Percentiles rank a stretch among this genome's conserved stretches.
Evolutionary conservation across 2,888 invertebrate species (phyloP).

Genomic region (Watsonalla cultraria): DNA sequence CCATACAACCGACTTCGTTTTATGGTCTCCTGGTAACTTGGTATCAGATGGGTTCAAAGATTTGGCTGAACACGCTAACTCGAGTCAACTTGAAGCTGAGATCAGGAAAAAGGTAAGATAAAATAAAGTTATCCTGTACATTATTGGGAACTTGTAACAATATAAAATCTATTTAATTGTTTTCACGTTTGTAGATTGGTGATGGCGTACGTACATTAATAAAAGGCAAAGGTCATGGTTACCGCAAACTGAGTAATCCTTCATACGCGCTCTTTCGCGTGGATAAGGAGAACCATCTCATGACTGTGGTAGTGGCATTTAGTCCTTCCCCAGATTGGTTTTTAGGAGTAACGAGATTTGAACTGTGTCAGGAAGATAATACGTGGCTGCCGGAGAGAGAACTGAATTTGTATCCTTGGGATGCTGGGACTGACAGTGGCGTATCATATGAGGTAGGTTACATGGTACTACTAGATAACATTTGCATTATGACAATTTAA

Average conservation of each 20-base stretch:
- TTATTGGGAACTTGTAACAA: background rate
- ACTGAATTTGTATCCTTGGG: conserved; percentile 94
- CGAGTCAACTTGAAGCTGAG: conserved; percentile 56
- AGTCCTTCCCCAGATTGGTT: conserved; percentile 95
- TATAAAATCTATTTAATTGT: background rate
- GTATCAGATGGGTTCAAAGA: conserved; percentile 55
- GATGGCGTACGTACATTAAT: conserved; percentile 61
- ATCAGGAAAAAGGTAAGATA: conserved; percentile 55
- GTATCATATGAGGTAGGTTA: conserved; percentile 89
- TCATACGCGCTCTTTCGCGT: conserved; percentile 60
- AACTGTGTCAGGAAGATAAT: conserved; percentile 92
- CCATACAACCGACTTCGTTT: conserved; percentile 47
- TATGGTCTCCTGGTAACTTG: conserved; percentile 60
- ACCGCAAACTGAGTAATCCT: conserved; percentile 56
- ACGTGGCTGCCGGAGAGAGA: conserved; percentile 91
- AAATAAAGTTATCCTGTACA: background rate
- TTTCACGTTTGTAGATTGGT: conserved; percentile 41
- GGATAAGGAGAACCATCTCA: conserved; percentile 53
- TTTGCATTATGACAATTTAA: too few relatives aligned
- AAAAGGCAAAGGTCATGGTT: conserved; percentile 67
- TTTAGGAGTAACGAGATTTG: conserved; percentile 92
- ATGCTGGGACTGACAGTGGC: conserved; percentile 97
- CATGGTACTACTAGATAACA: too few relatives aligned
- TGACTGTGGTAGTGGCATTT: conserved; percentile 52
- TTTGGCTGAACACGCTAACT: conserved; percentile 61